phyloP scores from a whole-genome alignment of 1,140 invertebrate species.

The Phymorhynchus buccinoides region DNA sequence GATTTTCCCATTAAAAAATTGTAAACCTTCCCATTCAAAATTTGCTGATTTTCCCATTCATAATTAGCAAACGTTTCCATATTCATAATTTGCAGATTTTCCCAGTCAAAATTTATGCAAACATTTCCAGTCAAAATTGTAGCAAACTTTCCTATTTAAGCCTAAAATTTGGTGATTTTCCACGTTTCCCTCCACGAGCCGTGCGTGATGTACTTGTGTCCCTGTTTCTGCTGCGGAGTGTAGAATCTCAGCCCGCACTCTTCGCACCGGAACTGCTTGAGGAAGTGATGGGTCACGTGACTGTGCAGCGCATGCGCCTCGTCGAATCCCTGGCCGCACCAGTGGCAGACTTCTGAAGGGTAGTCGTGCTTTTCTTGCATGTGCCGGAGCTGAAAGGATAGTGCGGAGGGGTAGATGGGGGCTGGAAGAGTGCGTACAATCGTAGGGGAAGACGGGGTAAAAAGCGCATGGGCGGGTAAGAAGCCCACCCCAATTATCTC shows the following conservation, averaged over 20 bases:
- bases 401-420: no score
- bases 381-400: slow-evolving; percentile 10
- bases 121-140: no score
- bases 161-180: background rate
- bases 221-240: slow-evolving; percentile 13
- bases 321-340: slow-evolving; percentile 10
- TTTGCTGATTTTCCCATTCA: background rate
- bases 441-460: no score
- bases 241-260: background rate
- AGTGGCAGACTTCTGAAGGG: slow-evolving; percentile 27
- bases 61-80: background rate
- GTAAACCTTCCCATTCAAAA: background rate
- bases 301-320: slow-evolving; percentile 3
- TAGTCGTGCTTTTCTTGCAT: slow-evolving; percentile 35
- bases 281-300: slow-evolving; percentile 24
- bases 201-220: slow-evolving; percentile 16
- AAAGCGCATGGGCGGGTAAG: no score
- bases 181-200: background rate
- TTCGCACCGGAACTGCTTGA: slow-evolving; percentile 18
- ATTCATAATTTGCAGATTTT: background rate
- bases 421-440: no score
- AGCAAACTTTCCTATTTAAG: background rate
- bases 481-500: no score
- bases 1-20: no score
- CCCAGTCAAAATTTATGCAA: no score